Base-by-base conservation (phyloP, 37 sponge, comb jelly and placozoan species). In the Diacarnus erythraeanus region DNA sequence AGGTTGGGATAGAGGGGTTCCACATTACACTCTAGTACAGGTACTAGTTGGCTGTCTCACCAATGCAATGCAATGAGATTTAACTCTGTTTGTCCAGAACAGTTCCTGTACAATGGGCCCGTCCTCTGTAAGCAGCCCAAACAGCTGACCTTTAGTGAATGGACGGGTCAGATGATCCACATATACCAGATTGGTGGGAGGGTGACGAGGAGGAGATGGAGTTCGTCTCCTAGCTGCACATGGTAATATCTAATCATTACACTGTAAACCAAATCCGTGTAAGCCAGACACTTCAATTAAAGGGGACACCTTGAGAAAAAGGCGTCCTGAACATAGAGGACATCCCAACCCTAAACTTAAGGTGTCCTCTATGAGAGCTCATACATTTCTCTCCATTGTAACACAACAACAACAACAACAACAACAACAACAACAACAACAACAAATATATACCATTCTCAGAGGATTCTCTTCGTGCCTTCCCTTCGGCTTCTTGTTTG, bases 71-170 rank as follows among this genome's bases (percentile, higher is more conserved):
- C 96, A 95, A 57, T 92, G 90, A 2, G 90, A 86, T 72, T 90
- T 92, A 57, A 90, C 74, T 36, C 75, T 84, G 77, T 96, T 92
- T 26, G 87, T 94, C 97, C 97, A 96, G 82, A 94, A 88, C 10
- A 74, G 82, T 38, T 77, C 88, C 38, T 75, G 31, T 0, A 90
- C 67, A 36, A 94, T 58, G 31, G 74, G 57, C 0, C 94, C 97
- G 36, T 97, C 86, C 41, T 75, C 60, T 0, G 71, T 59, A 4
- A 97, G 92, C 33, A 94, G 75, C 35, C 86, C 86, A 44, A 80
- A 78, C 72, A 97, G 79, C 90, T 97, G 94, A 8, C 26, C 64
- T 51, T 79, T 58, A 37, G 97, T 91, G 78, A 94, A 97, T 30
- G 97, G 97, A 27, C 97, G 78, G 25, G 84, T 91, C 63, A 97